Evolutionary conservation across 2,888 invertebrate genomes (phyloP).

Genomic region (Cataglyphis cursor): DNA sequence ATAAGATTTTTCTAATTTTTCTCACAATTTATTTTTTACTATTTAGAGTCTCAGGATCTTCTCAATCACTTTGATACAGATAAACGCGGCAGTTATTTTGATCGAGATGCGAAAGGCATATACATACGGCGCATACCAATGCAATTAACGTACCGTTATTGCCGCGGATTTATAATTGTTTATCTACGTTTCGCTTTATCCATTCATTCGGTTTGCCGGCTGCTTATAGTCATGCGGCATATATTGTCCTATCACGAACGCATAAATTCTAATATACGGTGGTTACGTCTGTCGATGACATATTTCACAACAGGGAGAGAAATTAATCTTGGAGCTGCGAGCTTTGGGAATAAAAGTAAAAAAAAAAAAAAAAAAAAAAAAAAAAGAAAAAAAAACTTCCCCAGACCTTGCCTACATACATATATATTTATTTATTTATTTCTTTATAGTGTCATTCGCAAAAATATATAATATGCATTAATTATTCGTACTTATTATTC

Average conservation of each 20-base stretch:
- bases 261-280: slow-evolving; percentile 31
- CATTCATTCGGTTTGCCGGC: neutral
- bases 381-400: too few species aligned
- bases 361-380: too few species aligned
- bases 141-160: slow-evolving; percentile 22
- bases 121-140: neutral
- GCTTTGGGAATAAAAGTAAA: neutral
- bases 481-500: neutral
- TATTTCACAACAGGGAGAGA: slow-evolving; percentile 16
- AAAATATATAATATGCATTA: neutral
- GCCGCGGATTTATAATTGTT: slow-evolving; percentile 1
- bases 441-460: neutral
- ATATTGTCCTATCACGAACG: slow-evolving; percentile 20
- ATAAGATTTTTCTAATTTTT: neutral
- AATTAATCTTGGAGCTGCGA: slow-evolving; percentile 11
- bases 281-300: neutral
- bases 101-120: neutral
- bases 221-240: neutral
- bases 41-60: neutral
- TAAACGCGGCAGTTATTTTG: neutral
- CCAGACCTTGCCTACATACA: too few species aligned
- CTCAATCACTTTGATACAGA: neutral
- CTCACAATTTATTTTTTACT: neutral
- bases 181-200: neutral
- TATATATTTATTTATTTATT: neutral